Percentiles rank a stretch among this genome's conserved stretches.
These are phyloP conservation scores for Drosophila acutilabella DNA, from an alignment of 2,888 invertebrate genomes.

Conservation along the genomic window DNA sequence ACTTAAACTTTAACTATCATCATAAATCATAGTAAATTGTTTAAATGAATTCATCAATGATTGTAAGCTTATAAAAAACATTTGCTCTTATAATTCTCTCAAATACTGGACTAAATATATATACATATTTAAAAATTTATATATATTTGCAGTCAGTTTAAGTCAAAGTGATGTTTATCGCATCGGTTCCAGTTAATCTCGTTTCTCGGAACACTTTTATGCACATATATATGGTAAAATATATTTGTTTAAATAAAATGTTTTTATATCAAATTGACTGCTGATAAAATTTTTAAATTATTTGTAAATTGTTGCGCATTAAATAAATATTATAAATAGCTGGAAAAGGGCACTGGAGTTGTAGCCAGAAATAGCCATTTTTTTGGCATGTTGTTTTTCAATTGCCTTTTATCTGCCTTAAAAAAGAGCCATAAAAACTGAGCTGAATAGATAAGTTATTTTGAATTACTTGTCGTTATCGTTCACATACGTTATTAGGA, in stretches of 20 bases:
- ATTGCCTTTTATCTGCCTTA: slow-evolving; percentile 31
- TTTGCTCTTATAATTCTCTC: slow-evolving; percentile 16
- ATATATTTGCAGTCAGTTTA: slow-evolving; percentile 6
- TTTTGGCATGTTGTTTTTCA: slow-evolving; percentile 1
- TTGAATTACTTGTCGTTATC: not conserved
- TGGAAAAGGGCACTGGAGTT: too few relatives aligned
- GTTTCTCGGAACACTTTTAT: slow-evolving; percentile 24
- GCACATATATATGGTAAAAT: not conserved
- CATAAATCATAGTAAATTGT: slow-evolving; percentile 45
- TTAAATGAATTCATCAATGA: slow-evolving; percentile 45
- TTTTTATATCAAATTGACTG: not conserved
- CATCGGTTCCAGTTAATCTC: slow-evolving; percentile 39
- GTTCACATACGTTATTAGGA: not conserved
- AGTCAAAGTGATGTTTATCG: slow-evolving; percentile 13
- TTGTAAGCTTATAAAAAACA: not conserved
- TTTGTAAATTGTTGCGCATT: slow-evolving; percentile 7
- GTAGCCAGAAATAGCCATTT: not conserved
- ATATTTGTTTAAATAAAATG: slow-evolving; percentile 6
- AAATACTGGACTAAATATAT: not conserved
- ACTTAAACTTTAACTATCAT: slow-evolving; percentile 40
- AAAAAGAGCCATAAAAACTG: too few relatives aligned
- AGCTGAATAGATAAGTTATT: too few relatives aligned
- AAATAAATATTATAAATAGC: slow-evolving; percentile 2
- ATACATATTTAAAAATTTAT: too few relatives aligned
- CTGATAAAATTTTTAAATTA: not conserved